Base-by-base conservation (phyloP, 2,888 invertebrate genomes). In the Lithophane semibrunnea region DNA sequence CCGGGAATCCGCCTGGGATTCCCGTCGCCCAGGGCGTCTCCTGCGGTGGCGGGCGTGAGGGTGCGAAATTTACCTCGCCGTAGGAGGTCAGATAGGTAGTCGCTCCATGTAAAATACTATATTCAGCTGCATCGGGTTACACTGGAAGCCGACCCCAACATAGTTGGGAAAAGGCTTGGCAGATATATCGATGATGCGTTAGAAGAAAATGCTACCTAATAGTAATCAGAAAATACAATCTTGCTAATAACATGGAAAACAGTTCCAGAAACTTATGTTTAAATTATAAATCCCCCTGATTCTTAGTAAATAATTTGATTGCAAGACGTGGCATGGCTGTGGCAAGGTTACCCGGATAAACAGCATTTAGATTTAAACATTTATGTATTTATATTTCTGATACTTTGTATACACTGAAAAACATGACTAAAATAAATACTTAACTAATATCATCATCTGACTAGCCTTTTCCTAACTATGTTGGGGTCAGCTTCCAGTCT, bases 331-430 rank as follows among this genome's bases (percentile, higher is more conserved):
- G 18, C 13, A 9, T 13, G 12, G 5, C 63, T 4, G 3, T 44
- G 44, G 37, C 63, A 71, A 73, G 71, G 71, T 56, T 73, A 71
- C 12, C 29, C 29, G 44, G 29, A 47, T 71, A 52, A 63, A 63
- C 12, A 72, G 49, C 8, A 1, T 49, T 52, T 52, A 60, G 7
- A 29, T 29, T 29, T 29, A 58, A 58, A 58, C 24, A 24, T 24
- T 60, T 12, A 37, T 21, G 18, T 37, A 12, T 61, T 37, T 61
- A 61, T 37, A 61, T 21, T 37, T 37, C 61, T 10, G 5, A 58
- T 58, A 56, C n/a, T 56, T 56, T 4, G 24, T 56, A 13, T 24
- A 24, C 12, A 56, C 12, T 56, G 56, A 24, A 24, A 58, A 58
- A 58, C 58, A 58, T 24, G 7, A 24, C 16, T 16, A 12, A 58